Base-by-base conservation (phyloP, 2,797 vertebrate species). In the Gambusia yucatana region DNA sequence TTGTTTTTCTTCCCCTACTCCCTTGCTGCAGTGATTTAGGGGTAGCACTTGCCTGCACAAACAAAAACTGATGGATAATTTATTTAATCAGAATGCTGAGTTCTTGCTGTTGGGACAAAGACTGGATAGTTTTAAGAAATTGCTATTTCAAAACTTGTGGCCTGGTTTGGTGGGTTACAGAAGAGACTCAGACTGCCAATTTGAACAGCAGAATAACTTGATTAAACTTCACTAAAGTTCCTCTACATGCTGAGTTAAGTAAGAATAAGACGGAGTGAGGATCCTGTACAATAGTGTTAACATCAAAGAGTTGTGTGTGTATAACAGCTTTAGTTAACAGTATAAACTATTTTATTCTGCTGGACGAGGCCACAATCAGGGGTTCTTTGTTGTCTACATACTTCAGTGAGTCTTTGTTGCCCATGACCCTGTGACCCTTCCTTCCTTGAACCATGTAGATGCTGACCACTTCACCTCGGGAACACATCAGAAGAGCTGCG, bases 21-120 rank as follows among this genome's bases (percentile, higher is more conserved):
- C n/a, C 76, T 86, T 71, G 2, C 33, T 83, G 48, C 33, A 77
- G 47, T 25, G 1, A 78, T 82, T 43, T 78, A 55, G 77, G 86
- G 48, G 81, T 73, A 71, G 55, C 9, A 52, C 3, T 2, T 73
- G 76, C 63, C 73, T 73, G 6, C 22, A 70, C 39, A 70, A 20
- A 65, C 6, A 65, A 59, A 61, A 61, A 17, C 30, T 17, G 17
- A 20, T 65, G 33, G 17, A 39, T 36, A 9, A 41, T 67, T 41
- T 41, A 22, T 41, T 67, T 41, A 67, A 22, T 67, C 9, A 41
- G 8, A 41, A 39, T 67, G 63, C 36, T 2, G 20, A 67, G 36
- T 41, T 63, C 28, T 63, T 36, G 2, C 16, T 36, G 33, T 36
- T 36, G 16, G 16, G 16, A 63, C 14, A 20, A 36, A 36, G 28